Evolutionary conservation across 2,888 invertebrate species (phyloP).

Genomic region (Conomelus anceps): DNA sequence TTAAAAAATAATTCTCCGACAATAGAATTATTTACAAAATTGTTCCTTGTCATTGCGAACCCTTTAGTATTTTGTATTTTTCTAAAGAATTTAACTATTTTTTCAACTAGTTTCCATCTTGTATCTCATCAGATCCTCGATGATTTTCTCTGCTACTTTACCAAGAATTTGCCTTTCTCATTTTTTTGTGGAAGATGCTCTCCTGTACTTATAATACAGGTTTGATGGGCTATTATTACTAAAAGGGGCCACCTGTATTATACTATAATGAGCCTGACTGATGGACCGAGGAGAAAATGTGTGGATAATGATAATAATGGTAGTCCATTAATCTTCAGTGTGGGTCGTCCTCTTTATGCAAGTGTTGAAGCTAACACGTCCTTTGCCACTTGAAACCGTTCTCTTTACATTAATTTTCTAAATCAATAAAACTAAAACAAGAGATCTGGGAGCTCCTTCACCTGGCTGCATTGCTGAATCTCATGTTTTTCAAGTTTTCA

Average conservation of each 20-base stretch:
- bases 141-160: neutral
- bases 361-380: neutral
- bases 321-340: neutral
- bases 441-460: too few species aligned
- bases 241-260: neutral
- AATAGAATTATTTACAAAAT: too few species aligned
- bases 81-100: too few species aligned
- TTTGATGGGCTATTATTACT: neutral
- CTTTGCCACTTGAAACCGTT: neutral
- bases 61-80: too few species aligned
- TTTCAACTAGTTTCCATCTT: neutral
- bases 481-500: too few species aligned
- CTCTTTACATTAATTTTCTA: neutral
- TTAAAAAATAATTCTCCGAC: too few species aligned
- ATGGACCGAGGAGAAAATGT: neutral
- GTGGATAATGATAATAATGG: neutral
- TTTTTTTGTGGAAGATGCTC: neutral
- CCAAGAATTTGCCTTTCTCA: neutral
- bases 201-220: neutral
- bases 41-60: too few species aligned
- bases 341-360: neutral
- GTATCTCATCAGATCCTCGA: neutral
- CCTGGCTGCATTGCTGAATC: too few species aligned
- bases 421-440: neutral
- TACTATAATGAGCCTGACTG: neutral